These are phyloP conservation scores for Elymnias hypermnestra DNA, from an alignment of 1,140 invertebrate species.

Conservation along the genomic window DNA sequence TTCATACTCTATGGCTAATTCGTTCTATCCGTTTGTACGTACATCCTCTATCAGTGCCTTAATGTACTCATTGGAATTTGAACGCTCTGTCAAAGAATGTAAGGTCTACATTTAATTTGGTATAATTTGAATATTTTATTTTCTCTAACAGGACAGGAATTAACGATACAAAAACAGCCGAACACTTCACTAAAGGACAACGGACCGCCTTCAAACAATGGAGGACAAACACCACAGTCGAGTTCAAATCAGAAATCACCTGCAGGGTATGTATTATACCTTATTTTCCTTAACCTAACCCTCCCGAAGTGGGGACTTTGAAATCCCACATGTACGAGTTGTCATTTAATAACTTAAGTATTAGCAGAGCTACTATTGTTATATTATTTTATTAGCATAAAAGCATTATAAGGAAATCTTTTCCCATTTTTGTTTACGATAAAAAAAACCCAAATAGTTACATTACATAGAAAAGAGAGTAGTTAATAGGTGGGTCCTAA, in stretches of 20 bases:
- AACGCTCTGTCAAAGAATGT: not conserved
- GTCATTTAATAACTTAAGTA: too few relatives aligned
- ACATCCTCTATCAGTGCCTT: slow-evolving; percentile 12
- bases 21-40: slow-evolving; percentile 40
- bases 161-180: slow-evolving; percentile 97
- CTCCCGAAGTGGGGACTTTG: too few relatives aligned
- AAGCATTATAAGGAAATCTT: too few relatives aligned
- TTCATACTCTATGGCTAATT: slow-evolving; percentile 75
- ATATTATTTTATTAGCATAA: too few relatives aligned
- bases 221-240: slow-evolving; percentile 62
- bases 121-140: slow-evolving; percentile 17
- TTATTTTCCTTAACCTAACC: too few relatives aligned
- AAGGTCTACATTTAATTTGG: slow-evolving; percentile 7
- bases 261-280: slow-evolving; percentile 74
- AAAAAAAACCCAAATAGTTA: too few relatives aligned
- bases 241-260: slow-evolving; percentile 77
- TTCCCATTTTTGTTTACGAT: too few relatives aligned
- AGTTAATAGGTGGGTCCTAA: too few relatives aligned
- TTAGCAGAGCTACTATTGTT: too few relatives aligned
- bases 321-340: too few relatives aligned
- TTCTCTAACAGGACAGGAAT: slow-evolving; percentile 86
- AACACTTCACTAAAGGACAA: slow-evolving; percentile 92
- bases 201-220: slow-evolving; percentile 66
- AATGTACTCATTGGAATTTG: slow-evolving; percentile 10
- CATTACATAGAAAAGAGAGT: too few relatives aligned